Evolutionary conservation across 1,140 invertebrate species (phyloP).

Genomic region (Trachymyrmex septentrionalis): DNA sequence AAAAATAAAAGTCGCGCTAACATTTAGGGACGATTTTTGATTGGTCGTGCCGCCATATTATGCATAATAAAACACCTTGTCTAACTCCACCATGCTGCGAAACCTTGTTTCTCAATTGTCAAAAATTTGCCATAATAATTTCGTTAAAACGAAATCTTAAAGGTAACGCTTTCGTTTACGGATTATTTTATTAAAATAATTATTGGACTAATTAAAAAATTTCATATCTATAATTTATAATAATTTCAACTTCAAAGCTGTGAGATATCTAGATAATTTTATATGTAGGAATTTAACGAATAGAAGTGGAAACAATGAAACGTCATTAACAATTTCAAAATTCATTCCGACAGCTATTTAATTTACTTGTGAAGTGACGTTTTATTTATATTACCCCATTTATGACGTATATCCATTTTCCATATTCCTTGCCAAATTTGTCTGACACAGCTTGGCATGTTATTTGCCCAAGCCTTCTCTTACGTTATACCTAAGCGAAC

Average conservation of each 20-base stretch:
- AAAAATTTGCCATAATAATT: no score
- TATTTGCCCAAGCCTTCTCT: slow-evolving; percentile 19
- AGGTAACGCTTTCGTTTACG: not conserved
- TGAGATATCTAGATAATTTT: not conserved
- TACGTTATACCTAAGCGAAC: not conserved
- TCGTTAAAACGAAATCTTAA: no score
- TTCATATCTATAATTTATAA: not conserved
- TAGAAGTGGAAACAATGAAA: not conserved
- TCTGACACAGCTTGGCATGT: not conserved
- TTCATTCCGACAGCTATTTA: not conserved
- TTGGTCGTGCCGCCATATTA: no score
- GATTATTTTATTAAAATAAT: slow-evolving; percentile 1
- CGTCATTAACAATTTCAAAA: not conserved
- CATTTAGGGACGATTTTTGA: no score
- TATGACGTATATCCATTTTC: not conserved
- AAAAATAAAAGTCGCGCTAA: no score
- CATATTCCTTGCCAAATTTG: slow-evolving; percentile 1
- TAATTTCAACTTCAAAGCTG: not conserved
- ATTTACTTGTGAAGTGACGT: not conserved
- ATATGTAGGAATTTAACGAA: not conserved
- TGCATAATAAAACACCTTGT: no score
- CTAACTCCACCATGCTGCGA: no score
- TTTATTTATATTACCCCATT: not conserved
- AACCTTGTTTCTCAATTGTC: no score
- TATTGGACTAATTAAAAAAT: not conserved